Evolutionary conservation across 2,113 vertebrate species (phyloP).

Genomic region (Tricholaema leucomelas): DNA sequence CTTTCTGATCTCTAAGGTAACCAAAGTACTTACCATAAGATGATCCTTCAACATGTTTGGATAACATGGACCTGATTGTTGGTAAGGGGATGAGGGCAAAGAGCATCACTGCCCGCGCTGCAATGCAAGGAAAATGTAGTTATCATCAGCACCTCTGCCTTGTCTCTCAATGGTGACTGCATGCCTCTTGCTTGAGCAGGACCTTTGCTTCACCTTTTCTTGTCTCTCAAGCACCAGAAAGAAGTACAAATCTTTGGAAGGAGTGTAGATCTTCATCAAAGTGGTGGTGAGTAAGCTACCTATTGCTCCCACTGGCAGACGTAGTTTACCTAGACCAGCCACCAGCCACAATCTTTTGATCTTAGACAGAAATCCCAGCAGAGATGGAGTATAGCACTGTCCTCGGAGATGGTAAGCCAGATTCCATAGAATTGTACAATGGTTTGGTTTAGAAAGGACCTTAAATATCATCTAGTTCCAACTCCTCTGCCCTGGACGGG

Average conservation of each 20-base stretch:
- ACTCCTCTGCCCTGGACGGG: no score
- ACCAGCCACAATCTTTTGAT: rapidly evolving
- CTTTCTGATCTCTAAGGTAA: neutral
- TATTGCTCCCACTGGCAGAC: neutral
- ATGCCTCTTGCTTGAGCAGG: neutral
- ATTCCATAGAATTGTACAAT: neutral
- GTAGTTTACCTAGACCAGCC: neutral
- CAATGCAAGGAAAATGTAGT: constrained; percentile 8
- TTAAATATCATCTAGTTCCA: no score
- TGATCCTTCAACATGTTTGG: constrained; percentile 85
- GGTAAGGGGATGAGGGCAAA: constrained; percentile 92
- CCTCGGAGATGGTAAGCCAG: neutral
- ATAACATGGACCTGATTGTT: constrained; percentile 90
- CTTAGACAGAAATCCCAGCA: neutral
- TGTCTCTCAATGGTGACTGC: neutral
- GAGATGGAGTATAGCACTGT: neutral
- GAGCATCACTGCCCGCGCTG: constrained; percentile 87
- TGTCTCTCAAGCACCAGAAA: neutral
- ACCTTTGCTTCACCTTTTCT: neutral
- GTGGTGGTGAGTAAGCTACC: neutral
- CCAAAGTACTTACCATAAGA: constrained; percentile 84
- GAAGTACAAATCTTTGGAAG: neutral
- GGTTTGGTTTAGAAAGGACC: no score
- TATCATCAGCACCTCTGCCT: neutral
- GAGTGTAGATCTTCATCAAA: neutral